phyloP scores from a whole-genome alignment of 2,113 vertebrate genomes.

The Gavialis gangeticus region DNA sequence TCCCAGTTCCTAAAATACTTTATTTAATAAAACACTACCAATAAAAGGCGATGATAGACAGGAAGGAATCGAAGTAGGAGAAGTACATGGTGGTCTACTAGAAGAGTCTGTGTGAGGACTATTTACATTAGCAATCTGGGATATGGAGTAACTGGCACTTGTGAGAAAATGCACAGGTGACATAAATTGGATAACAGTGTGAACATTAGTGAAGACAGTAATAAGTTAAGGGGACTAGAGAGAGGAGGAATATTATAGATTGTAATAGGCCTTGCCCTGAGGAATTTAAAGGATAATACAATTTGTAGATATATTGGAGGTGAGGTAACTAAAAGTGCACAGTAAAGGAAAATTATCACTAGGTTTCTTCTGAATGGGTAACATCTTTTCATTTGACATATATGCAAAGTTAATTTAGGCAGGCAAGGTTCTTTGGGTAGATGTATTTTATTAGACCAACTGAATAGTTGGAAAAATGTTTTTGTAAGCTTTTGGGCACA shows the following conservation, averaged over 20 bases:
- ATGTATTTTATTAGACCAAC: too few relatives aligned
- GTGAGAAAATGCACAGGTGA: constrained; percentile 27
- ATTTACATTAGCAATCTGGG: constrained; percentile 9
- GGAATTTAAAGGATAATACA: background rate
- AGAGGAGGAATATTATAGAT: constrained; percentile 24
- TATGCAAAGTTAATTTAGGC: background rate
- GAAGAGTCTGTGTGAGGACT: background rate
- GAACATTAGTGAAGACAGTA: constrained; percentile 21
- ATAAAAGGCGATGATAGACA: background rate
- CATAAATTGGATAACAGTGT: background rate
- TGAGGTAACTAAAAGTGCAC: constrained; percentile 28
- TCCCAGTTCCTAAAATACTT: background rate
- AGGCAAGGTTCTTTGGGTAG: background rate
- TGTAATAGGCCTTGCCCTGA: constrained; percentile 18
- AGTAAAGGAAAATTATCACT: background rate
- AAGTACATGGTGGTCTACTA: background rate
- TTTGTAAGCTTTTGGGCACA: too few relatives aligned
- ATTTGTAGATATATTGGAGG: constrained; percentile 7
- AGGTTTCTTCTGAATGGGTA: background rate
- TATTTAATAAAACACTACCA: background rate
- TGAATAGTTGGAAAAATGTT: too few relatives aligned
- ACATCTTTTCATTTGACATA: background rate
- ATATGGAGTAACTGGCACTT: background rate
- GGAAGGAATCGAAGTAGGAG: background rate
- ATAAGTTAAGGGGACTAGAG: background rate